Percentiles rank a stretch among this genome's conserved stretches.
Conservation (phyloP, 2,113 vertebrate species). For the Xenopus laevis region DNA sequence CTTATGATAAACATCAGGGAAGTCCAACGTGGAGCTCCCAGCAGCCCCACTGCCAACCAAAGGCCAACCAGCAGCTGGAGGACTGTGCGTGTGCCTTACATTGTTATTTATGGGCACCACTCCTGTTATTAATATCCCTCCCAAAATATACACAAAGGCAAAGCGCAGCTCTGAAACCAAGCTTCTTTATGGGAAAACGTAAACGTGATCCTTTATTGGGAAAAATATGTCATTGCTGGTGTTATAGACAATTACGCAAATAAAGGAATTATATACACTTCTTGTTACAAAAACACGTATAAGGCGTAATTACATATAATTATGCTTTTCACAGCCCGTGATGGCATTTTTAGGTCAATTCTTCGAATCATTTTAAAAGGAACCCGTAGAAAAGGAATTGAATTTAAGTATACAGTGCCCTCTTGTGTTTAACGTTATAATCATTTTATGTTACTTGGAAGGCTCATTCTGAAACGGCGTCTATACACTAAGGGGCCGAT, state of each 20-base stretch:
- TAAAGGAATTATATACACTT: conserved; percentile 32
- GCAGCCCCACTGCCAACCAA: too few relatives aligned
- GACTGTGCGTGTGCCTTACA: too few relatives aligned
- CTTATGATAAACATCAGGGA: too few relatives aligned
- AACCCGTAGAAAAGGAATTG: background rate
- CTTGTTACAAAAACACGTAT: conserved; percentile 32
- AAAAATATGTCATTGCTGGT: conserved; percentile 6
- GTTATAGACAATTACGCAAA: conserved; percentile 33
- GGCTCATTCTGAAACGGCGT: too few relatives aligned
- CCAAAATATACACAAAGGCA: background rate
- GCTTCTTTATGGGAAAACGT: background rate
- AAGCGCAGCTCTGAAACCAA: background rate
- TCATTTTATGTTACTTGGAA: too few relatives aligned
- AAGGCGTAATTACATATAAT: conserved; percentile 34
- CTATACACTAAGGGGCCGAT: too few relatives aligned
- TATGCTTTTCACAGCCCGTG: conserved; percentile 13
- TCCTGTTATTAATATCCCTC: background rate
- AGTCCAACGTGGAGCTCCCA: too few relatives aligned
- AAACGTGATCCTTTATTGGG: background rate
- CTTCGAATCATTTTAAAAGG: conserved; percentile 7
- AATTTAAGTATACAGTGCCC: conserved; percentile 22
- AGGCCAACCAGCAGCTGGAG: too few relatives aligned
- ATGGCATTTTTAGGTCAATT: conserved; percentile 21
- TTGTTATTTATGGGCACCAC: too few relatives aligned
- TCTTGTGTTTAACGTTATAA: conserved; percentile 5